Percentiles rank a stretch among this genome's conserved stretches.
Evolutionary conservation across 2,888 invertebrate genomes (phyloP).

Genomic region (Anarsia innoxiella): DNA sequence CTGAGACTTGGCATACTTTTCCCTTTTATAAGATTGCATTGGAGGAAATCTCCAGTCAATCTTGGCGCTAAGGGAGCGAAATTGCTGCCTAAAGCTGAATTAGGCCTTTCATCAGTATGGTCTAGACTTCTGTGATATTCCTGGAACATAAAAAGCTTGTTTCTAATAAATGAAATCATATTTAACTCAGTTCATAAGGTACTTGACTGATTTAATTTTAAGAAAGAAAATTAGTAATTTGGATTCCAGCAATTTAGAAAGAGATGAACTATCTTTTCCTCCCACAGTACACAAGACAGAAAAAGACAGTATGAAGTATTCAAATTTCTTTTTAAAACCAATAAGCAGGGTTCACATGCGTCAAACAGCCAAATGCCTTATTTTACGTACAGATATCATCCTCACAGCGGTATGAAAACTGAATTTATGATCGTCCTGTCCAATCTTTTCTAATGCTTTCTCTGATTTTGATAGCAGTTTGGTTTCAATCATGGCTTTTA

Average conservation of each 20-base stretch:
- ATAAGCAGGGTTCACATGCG: too few species aligned
- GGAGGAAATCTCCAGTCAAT: conserved; percentile 65
- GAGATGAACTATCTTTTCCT: too few species aligned
- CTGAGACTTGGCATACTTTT: conserved; percentile 98
- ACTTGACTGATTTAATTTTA: too few species aligned
- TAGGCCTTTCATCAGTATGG: conserved; percentile 84
- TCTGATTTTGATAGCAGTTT: conserved; percentile 93
- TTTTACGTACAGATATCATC: conserved; percentile 80
- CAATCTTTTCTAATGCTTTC: conserved; percentile 92
- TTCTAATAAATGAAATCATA: too few species aligned
- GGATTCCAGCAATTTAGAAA: too few species aligned
- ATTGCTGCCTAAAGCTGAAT: conserved; percentile 81
- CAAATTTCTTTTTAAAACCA: too few species aligned
- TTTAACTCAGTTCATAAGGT: too few species aligned
- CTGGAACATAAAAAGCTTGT: conserved; percentile 69
- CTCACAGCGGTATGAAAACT: conserved; percentile 69
- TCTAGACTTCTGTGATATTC: conserved; percentile 89
- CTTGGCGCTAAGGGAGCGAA: conserved; percentile 76
- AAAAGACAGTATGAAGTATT: too few species aligned
- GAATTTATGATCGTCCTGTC: conserved; percentile 82
- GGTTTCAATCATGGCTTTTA: conserved; percentile 93
- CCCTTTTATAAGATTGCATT: conserved; percentile 88
- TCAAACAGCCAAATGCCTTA: too few species aligned
- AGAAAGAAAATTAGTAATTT: too few species aligned
- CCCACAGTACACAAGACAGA: too few species aligned